Evolutionary conservation across 1,140 invertebrate species (phyloP).

Genomic region (Teleopsis dalmanni): DNA sequence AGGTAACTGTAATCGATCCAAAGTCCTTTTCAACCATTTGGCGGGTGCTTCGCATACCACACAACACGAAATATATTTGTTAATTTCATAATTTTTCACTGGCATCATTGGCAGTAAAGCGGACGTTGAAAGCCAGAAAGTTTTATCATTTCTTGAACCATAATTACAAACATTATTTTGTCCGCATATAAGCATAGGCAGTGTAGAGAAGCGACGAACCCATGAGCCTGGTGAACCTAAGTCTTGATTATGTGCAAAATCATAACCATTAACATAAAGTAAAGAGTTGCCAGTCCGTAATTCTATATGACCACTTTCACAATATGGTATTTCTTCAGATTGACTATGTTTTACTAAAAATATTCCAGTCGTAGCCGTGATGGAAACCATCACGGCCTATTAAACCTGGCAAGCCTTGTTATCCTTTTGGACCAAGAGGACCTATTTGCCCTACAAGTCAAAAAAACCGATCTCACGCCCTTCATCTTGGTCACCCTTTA

Average conservation of each 20-base stretch:
- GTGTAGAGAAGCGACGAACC: conserved; percentile 86
- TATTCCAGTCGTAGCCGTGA: conserved; percentile 70
- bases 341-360: conserved; percentile 90
- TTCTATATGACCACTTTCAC: conserved; percentile 72
- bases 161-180: conserved; percentile 95
- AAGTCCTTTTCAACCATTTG: conserved; percentile 77
- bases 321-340: conserved; percentile 67
- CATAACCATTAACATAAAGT: conserved; percentile 92
- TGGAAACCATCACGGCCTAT: conserved; percentile 55
- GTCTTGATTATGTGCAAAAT: conserved; percentile 95
- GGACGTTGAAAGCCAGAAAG: conserved; percentile 92
- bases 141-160: conserved; percentile 90
- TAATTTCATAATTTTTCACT: conserved; percentile 72
- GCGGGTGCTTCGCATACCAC: conserved; percentile 88
- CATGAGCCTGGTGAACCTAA: conserved; percentile 87
- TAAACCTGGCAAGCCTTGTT: conserved; percentile 52
- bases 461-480: conserved; percentile 45
- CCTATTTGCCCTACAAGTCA: conserved; percentile 47
- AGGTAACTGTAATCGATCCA: conserved; percentile 98
- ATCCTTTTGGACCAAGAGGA: conserved; percentile 47
- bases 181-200: conserved; percentile 96
- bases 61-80: conserved; percentile 87
- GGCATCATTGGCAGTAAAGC: conserved; percentile 91
- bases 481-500: conserved; percentile 49
- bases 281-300: conserved; percentile 96